A percentile compares a stretch with the other conserved stretches of the same genome.
These are phyloP conservation scores for Halichoeres trimaculatus DNA, from an alignment of 2,113 vertebrate genomes.

Conservation along the genomic window DNA sequence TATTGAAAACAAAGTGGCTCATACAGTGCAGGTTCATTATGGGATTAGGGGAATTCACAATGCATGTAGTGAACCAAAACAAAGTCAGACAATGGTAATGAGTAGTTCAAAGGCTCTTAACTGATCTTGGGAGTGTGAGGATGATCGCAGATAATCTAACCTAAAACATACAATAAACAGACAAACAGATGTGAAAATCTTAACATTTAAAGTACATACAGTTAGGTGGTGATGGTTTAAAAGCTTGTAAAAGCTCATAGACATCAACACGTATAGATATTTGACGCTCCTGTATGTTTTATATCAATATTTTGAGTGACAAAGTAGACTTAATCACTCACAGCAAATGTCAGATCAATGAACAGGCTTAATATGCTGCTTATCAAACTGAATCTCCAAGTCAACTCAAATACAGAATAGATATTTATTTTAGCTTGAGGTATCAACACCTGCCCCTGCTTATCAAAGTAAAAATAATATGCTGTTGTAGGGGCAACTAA, in stretches of 20 bases:
- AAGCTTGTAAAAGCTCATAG: not conserved
- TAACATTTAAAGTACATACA: not conserved
- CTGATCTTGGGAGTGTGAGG: not conserved
- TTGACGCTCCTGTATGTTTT: no score
- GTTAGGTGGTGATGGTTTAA: not conserved
- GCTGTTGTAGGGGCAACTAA: no score
- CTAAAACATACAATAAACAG: not conserved
- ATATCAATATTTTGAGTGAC: no score
- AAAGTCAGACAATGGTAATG: not conserved
- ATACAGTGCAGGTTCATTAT: slow-evolving; percentile 4
- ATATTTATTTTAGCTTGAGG: no score
- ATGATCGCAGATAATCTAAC: not conserved
- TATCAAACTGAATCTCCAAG: no score
- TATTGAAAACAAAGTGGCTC: slow-evolving; percentile 11
- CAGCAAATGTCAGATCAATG: no score
- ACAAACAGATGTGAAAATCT: not conserved
- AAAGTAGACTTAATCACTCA: no score
- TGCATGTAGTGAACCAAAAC: slow-evolving; percentile 7
- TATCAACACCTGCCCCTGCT: no score
- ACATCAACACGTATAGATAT: no score
- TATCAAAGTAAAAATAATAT: no score
- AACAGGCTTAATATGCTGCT: no score
- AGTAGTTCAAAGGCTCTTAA: not conserved
- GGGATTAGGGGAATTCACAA: not conserved
- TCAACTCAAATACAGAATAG: no score